These are phyloP conservation scores for Zaprionus lineosus DNA, from an alignment of 2,888 invertebrate species.

Conservation along the genomic window DNA sequence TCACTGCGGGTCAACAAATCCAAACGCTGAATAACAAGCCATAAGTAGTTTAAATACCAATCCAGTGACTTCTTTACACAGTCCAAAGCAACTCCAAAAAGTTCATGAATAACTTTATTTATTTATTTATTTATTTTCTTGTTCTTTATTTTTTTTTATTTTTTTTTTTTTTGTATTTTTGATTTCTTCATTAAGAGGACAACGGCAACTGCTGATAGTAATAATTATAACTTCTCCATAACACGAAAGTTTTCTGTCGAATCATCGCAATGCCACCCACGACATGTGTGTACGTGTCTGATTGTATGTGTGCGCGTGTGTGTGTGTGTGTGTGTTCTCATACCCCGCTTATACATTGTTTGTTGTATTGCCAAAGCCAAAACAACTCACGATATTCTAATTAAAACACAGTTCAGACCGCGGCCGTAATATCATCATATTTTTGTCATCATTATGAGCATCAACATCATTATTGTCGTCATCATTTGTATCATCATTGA, in stretches of 20 bases:
- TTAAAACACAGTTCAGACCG: conserved; percentile 67
- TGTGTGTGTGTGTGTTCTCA: conserved; percentile 5
- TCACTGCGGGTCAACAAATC: conserved; percentile 31
- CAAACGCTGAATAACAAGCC: conserved; percentile 38
- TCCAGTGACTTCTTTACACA: conserved; percentile 26
- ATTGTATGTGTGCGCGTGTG: conserved; percentile 1
- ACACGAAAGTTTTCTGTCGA: conserved; percentile 46
- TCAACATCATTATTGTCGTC: conserved; percentile 17
- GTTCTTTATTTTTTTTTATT: not conserved
- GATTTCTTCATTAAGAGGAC: conserved; percentile 75
- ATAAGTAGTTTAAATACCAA: conserved; percentile 47
- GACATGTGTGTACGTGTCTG: conserved; percentile 34
- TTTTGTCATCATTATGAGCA: conserved; percentile 16
- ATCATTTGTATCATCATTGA: not conserved
- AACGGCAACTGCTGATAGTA: conserved; percentile 63
- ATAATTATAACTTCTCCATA: conserved; percentile 60
- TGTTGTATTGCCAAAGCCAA: conserved; percentile 74
- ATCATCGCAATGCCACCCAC: conserved; percentile 69
- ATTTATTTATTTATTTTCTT: not conserved
- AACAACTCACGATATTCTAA: conserved; percentile 75
- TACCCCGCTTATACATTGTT: conserved; percentile 60
- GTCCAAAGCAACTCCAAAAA: conserved; percentile 7
- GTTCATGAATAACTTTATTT: conserved; percentile 25
- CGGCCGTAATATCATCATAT: conserved; percentile 26
- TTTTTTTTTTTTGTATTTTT: conserved; percentile 27